Base-by-base conservation (phyloP, 2,797 vertebrate genomes). In the Esox masquinongy region DNA sequence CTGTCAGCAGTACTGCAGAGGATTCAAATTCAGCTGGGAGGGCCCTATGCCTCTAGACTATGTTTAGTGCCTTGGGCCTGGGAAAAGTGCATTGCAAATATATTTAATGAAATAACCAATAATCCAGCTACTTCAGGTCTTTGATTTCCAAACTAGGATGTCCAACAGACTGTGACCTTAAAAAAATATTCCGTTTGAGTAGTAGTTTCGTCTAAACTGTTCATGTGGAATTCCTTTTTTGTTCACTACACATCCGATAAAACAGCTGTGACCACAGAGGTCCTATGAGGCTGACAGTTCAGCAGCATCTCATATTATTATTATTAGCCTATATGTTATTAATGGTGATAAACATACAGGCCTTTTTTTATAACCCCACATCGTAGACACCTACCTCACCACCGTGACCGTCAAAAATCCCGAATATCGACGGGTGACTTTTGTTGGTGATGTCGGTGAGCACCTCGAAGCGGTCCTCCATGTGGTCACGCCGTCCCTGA, bases 401-500 rank as follows among this genome's bases (percentile, higher is more conserved):
- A 43, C 98, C 98, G 34, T 99, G 98, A 56, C 98, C 98, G 83
- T 99, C 98, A 87, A 99, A 99, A 88, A 99, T 95, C 79, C 96
- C 98, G 85, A 98, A 99, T 90, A 99, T 98, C 78, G 98, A 97
- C 3, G 97, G 98, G 87, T 98, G 97, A 71, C 92, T 98, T 94
- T 96, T 97, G 95, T 99, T 99, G 87, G 95, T 91, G 83, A 97
- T 83, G 91, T 99, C 98, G 0, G 96, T 95, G 68, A 98, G 95
- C 68, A 99, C 96, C 88, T 98, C 94, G 83, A 97, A 99, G 81
- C 98, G 92, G 93, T 99, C 98, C 92, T 99, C 98, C 98, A 99
- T 99, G 94, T 99, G 98, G 85, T 99, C 98, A 75, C 98, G 90
- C 81, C 98, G 95, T 90, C 98, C 98, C 89, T 99, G 98, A 91